Percentiles rank a stretch among this genome's conserved stretches.
These are phyloP conservation scores for Varanus salvator DNA, from an alignment of 2,113 vertebrate genomes.

Conservation along the genomic window DNA sequence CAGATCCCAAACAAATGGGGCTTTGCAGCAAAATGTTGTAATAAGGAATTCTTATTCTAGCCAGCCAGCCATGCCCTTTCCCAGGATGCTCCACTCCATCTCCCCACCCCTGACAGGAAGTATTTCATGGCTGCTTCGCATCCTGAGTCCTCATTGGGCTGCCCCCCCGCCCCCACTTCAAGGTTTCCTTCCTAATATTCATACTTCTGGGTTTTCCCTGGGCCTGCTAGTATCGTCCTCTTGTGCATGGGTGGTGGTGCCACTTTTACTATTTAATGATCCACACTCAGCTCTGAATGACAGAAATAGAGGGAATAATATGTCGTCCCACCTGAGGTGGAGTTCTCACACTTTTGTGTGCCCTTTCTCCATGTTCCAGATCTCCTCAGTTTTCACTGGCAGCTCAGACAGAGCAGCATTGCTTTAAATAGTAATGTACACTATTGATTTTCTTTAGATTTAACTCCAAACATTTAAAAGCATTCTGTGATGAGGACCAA, in stretches of 20 bases:
- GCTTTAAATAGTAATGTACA: conserved; percentile 62
- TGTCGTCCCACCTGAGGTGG: not conserved
- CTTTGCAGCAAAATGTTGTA: not conserved
- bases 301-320: not conserved
- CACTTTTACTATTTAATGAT: not conserved
- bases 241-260: not conserved
- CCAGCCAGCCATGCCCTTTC: not conserved
- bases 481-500: conserved; percentile 20
- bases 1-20: not conserved
- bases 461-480: conserved; percentile 21
- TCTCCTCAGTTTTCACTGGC: conserved; percentile 45
- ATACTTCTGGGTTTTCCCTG: not conserved
- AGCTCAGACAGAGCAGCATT: conserved; percentile 27
- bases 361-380: not conserved
- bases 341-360: not conserved
- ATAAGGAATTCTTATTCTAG: not conserved
- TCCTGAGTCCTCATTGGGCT: not conserved
- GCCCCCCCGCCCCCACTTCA: not conserved
- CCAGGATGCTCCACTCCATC: not conserved
- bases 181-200: not conserved
- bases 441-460: conserved; percentile 58
- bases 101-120: not conserved
- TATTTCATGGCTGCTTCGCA: not conserved
- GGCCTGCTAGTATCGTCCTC: not conserved
- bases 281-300: not conserved